Evolutionary conservation across 2,113 vertebrate genomes (phyloP), one percentile per base, ranked within the genome.

Genomic region (Mola mola): DNA sequence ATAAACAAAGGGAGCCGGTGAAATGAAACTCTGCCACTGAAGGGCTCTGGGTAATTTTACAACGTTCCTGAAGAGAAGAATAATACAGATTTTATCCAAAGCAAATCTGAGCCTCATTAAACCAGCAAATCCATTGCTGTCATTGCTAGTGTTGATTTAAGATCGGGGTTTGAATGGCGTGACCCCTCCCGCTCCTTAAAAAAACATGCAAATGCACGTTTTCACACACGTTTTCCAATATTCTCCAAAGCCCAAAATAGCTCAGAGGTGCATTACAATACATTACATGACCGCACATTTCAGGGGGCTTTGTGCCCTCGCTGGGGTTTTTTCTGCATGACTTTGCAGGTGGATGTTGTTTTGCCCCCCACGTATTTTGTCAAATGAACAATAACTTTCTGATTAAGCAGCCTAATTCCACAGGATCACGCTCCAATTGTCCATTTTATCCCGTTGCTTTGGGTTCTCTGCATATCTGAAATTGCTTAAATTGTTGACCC

Each of bases 401-500:
- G 70, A 89, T 88, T 77, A 85, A 79, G 77, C 80, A 69, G 65
- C 42, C 81, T 86, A 88, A 90, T 86, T 84, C 84, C 64, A 63
- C 11, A 11, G 91, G 88, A 81, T 91, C 82, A 85, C 20, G 51
- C 53, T 50, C 59, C 75, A 41, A 91, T 93, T 93, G 90, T 93
- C 80, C 49, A 11, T 75, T 28, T 90, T 65, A 90, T 90, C 88
- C 87, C 26, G 1, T 75, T 47, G 78, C 83, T 89, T 87, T 87
- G 58, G 47, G 33, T 62, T 51, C 75, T 68, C 71, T 17, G 86
- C 90, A 88, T 93, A 81, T 86, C 84, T 91, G 80, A 83, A 88
- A 91, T 93, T 79, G 72, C 85, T 91, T 58, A 81, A 82, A 91
- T 92, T 63, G 66, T 89, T 91, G 84, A 87, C 89, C 83, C 79